Conservation (phyloP, 2,888 invertebrate species). For the Incurvaria masculella region DNA sequence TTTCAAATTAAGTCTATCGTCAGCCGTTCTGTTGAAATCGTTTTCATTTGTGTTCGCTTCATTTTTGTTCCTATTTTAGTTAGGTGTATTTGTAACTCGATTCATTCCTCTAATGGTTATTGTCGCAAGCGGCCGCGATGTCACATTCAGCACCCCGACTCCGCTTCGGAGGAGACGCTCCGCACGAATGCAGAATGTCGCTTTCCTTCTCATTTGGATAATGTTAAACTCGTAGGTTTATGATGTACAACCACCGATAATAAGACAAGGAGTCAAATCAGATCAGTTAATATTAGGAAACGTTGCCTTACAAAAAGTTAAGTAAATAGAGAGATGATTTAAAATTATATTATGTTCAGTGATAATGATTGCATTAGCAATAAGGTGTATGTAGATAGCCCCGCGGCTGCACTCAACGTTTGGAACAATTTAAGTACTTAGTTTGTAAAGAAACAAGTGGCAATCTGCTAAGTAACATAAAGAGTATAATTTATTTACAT, state of each 20-base stretch:
- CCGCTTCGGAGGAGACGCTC: not conserved
- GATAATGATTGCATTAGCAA: conserved; percentile 46
- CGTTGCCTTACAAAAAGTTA: conserved; percentile 50
- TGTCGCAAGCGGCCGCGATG: not conserved
- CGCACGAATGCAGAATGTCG: not conserved
- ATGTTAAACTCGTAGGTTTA: conserved; percentile 28
- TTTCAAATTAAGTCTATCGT: not conserved
- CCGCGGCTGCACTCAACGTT: conserved; percentile 36
- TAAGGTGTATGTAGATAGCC: conserved; percentile 36
- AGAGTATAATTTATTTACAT: conserved; percentile 55
- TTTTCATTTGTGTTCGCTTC: not conserved
- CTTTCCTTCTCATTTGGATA: not conserved
- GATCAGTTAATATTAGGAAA: conserved; percentile 49
- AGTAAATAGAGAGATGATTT: conserved; percentile 51
- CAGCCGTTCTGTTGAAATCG: not conserved
- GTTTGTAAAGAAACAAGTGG: conserved; percentile 52
- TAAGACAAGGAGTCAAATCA: conserved; percentile 30
- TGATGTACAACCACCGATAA: conserved; percentile 46
- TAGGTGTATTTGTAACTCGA: conserved; percentile 39
- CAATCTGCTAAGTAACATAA: conserved; percentile 54
- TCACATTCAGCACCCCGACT: too few species aligned
- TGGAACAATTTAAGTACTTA: conserved; percentile 54
- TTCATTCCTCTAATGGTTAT: conserved; percentile 34
- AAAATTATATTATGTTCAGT: conserved; percentile 52
- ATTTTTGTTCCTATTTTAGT: conserved; percentile 44